Evolutionary conservation across 2,797 vertebrate genomes (phyloP), one percentile per base, ranked within the genome.

Genomic region (Scyliorhinus canicula): DNA sequence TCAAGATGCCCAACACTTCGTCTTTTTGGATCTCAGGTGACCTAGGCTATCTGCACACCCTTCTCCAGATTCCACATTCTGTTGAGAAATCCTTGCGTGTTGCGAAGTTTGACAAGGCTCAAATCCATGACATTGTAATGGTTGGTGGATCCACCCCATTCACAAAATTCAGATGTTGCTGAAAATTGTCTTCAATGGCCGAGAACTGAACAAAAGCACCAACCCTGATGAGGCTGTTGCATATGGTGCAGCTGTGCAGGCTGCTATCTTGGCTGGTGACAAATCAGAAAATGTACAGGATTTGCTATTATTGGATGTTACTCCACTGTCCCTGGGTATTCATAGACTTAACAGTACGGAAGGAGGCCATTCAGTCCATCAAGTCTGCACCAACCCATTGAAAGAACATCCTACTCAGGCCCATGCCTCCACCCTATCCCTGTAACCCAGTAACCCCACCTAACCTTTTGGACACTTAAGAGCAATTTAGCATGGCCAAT

Each of bases 211-310:
- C 95, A 99, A 99, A 97, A 99, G 98, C 96, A 99, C 99, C 95
- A 99, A 99, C 90, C 99, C 98, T 0, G 99, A 99, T 14, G 99
- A 99, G 91, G 99, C 99, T 0, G 99, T 99, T 12, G 98, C 98
- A 0, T 99, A 99, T 0, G 99, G 99, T 84, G 98, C 99, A 98
- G 95, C 93, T 94, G 91, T 95, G 50, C 91, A 95, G 93, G 95
- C 93, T 60, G 95, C 95, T 31, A 95, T 95, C 77, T 77, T 95
- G 31, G 85, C 84, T 60, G 95, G 95, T 52, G 95, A 95, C 95
- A 95, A 95, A 67, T 95, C 95, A 14, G 95, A 95, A 16, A 67
- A 63, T 77, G 95, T 95, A 28, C 95, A 95, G 95, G 98, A 99
- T 95, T 95, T 99, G 96, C 96, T 99, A 91, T 97, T 98, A 16